Percentiles rank a stretch among this genome's conserved stretches.
phyloP scores from a whole-genome alignment of 2,888 invertebrate species.

The Drosophila rellima region DNA sequence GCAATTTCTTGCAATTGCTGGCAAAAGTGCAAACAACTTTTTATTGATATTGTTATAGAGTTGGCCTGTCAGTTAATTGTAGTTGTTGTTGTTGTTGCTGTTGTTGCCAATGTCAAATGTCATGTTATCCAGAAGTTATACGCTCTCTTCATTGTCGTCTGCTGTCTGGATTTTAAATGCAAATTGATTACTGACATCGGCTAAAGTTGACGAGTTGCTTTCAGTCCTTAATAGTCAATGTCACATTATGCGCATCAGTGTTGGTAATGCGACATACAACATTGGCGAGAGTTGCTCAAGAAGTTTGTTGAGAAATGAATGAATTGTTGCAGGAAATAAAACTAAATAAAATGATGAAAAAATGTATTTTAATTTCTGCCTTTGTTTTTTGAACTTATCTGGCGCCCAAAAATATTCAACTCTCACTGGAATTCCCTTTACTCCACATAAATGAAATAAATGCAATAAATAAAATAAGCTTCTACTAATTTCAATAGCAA shows the following conservation, averaged over 20 bases:
- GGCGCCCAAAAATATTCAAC: not conserved
- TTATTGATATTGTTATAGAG: slow-evolving; percentile 77
- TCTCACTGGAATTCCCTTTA: not conserved
- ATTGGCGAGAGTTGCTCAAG: slow-evolving; percentile 27
- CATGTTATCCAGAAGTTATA: slow-evolving; percentile 71
- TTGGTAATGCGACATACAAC: slow-evolving; percentile 14
- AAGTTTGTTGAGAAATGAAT: slow-evolving; percentile 1
- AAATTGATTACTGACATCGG: slow-evolving; percentile 76
- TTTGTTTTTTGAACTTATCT: not conserved
- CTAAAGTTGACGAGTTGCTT: slow-evolving; percentile 67
- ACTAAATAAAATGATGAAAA: too few species aligned
- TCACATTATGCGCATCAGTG: slow-evolving; percentile 50
- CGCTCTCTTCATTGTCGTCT: slow-evolving; percentile 42
- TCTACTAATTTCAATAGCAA: not conserved
- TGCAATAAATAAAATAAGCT: too few species aligned
- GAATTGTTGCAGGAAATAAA: too few species aligned
- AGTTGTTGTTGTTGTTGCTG: slow-evolving; percentile 19
- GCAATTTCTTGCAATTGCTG: slow-evolving; percentile 65
- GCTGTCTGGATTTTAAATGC: slow-evolving; percentile 61
- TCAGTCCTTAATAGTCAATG: slow-evolving; percentile 70
- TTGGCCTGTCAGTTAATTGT: slow-evolving; percentile 38
- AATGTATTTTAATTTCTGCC: too few species aligned
- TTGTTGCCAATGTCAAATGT: slow-evolving; percentile 73
- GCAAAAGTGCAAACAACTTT: slow-evolving; percentile 68
- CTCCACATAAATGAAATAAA: not conserved